Evolutionary conservation across 2,797 vertebrate genomes (phyloP), one percentile per base, ranked within the genome.

Genomic region (Pelobates cultripes): DNA sequence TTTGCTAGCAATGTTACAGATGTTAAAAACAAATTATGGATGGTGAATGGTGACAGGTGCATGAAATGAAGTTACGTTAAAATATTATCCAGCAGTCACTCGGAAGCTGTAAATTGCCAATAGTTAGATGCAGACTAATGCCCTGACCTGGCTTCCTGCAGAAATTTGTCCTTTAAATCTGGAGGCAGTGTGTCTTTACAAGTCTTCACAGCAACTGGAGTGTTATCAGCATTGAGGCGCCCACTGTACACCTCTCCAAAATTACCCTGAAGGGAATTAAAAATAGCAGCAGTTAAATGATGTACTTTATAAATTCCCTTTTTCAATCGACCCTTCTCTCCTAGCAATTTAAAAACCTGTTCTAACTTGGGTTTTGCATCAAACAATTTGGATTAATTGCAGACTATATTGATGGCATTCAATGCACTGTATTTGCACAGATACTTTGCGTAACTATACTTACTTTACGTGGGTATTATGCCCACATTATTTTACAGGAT

Each of bases 221-320:
- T 95, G 88, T 97, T 97, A 87, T 96, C 95, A 1, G 93, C 91
- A 2, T 91, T 92, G 79, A 99, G 91, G 6, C 91, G 92, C 14
- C 97, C 98, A 0, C 94, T 96, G 91, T 96, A 97, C 85, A 98
- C 98, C 76, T 99, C 98, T 0, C 97, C 98, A 75, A 99, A 99
- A 90, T 99, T 99, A 3, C 98, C 98, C 98, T 99, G 90, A n/a
- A 17, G 28, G 28, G 60, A 17, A 80, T 13, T 6, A 51, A 10
- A 47, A 43, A 73, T 55, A 40, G 47, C 10, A 51, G 47, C 47
- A 51, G 47, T 51, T 51, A 6, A 51, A 6, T 51, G 10, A 51
- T 51, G 10, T 51, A 6, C 47, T 51, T 51, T 51, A 51, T 51
- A 51, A 28, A 28, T 1, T 28, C 1, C 28, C 28, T 1, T 28